phyloP scores from a whole-genome alignment of 23 tunicate genomes.

The Styela clava region DNA sequence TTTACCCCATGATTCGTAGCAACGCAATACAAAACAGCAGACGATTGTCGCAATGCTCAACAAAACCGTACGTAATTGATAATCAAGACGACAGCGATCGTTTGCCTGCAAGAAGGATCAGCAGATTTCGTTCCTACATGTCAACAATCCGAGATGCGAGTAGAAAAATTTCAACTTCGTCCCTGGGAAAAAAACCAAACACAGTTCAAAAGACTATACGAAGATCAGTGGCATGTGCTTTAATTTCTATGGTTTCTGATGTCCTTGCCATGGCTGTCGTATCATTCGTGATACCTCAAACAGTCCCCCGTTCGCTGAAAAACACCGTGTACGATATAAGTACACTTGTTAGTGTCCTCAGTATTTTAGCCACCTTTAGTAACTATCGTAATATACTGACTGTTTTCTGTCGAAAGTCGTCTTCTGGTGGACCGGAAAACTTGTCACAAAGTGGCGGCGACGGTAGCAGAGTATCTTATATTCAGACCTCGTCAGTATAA shows the following conservation, averaged over 20 bases:
- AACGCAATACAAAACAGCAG: constrained; percentile 24
- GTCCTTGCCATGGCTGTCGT: constrained; percentile 38
- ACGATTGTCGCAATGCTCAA: neutral
- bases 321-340: constrained; percentile 46
- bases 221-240: constrained; percentile 42
- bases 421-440: neutral
- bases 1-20: constrained; percentile 55
- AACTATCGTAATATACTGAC: constrained; percentile 19
- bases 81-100: neutral
- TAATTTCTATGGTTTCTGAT: constrained; percentile 47
- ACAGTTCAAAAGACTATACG: constrained; percentile 33
- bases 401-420: constrained; percentile 1
- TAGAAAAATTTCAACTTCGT: neutral
- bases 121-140: neutral
- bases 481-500: no score
- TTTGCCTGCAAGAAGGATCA: neutral
- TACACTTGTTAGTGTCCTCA: constrained; percentile 37
- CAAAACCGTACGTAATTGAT: neutral
- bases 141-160: neutral
- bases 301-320: constrained; percentile 26
- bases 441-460: neutral
- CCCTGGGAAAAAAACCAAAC: neutral
- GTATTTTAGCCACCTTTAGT: constrained; percentile 19
- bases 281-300: constrained; percentile 33
- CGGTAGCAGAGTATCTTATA: neutral